Conservation (phyloP, 2,113 vertebrate species). For the Coregonus clupeaformis region DNA sequence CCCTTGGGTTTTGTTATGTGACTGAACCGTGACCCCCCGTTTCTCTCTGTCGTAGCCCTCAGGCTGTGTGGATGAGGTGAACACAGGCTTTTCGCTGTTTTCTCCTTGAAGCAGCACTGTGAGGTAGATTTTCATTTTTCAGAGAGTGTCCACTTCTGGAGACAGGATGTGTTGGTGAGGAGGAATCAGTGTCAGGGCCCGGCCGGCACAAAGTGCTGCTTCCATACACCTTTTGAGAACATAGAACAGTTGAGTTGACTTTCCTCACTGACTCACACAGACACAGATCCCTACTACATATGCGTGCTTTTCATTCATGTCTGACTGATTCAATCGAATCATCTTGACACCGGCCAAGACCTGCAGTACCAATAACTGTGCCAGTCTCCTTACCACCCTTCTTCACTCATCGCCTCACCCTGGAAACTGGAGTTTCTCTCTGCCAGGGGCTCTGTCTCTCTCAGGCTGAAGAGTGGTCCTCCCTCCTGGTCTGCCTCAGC, state of each 20-base stretch:
- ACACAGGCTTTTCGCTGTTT: conserved; percentile 62
- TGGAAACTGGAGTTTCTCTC: conserved; percentile 46
- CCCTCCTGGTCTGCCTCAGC: background rate
- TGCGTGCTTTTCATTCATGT: background rate
- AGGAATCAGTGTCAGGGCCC: conserved; percentile 66
- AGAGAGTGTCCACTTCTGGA: conserved; percentile 63
- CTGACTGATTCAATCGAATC: background rate
- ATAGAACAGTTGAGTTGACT: background rate
- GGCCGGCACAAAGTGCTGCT: conserved; percentile 77
- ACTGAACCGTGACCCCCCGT: conserved; percentile 25
- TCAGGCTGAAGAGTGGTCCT: background rate
- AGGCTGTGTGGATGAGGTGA: conserved; percentile 87
- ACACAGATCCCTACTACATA: background rate
- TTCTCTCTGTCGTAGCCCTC: conserved; percentile 33
- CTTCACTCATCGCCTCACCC: conserved; percentile 28
- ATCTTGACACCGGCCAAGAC: background rate
- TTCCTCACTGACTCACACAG: background rate
- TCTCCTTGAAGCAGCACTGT: conserved; percentile 7
- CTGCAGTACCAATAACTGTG: background rate
- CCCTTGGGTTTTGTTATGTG: conserved; percentile 52
- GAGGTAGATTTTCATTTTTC: conserved; percentile 29
- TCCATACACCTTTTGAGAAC: background rate
- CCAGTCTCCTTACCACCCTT: background rate
- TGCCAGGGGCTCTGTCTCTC: conserved; percentile 22
- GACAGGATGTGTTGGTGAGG: conserved; percentile 82